Evolutionary conservation across 2,797 vertebrate species (phyloP).

Genomic region (Acomys russatus): DNA sequence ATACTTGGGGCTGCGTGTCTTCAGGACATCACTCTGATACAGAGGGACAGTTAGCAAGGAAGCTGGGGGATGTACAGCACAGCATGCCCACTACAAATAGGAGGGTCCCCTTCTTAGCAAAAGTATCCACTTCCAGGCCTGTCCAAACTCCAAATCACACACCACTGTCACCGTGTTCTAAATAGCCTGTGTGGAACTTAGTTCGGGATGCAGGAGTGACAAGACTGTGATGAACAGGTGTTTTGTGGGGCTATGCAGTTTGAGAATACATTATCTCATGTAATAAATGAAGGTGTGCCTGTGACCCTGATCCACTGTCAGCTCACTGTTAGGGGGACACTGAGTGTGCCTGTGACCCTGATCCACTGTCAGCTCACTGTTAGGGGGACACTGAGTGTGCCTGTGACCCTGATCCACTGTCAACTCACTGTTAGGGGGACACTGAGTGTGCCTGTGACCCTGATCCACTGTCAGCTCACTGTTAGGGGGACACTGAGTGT

Average conservation of each 20-base stretch:
- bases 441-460: background rate
- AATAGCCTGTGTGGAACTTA: background rate
- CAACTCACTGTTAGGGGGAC: background rate
- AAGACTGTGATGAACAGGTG: background rate
- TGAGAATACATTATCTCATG: background rate
- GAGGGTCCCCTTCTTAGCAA: too few relatives aligned
- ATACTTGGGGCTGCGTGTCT: background rate
- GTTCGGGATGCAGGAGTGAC: too few relatives aligned
- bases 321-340: background rate
- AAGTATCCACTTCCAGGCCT: background rate
- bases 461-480: background rate
- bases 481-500: background rate
- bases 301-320: background rate
- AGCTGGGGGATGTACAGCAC: rapidly evolving
- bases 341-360: background rate
- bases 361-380: too few relatives aligned
- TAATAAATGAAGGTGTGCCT: background rate
- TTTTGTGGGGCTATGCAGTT: too few relatives aligned
- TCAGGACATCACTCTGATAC: background rate
- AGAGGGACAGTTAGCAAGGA: background rate
- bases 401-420: background rate
- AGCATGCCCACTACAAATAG: rapidly evolving
- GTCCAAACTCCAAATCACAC: background rate
- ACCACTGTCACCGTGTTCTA: background rate
- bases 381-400: rapidly evolving